phyloP scores from a whole-genome alignment of 2,888 invertebrate genomes.

The Encarsia formosa region DNA sequence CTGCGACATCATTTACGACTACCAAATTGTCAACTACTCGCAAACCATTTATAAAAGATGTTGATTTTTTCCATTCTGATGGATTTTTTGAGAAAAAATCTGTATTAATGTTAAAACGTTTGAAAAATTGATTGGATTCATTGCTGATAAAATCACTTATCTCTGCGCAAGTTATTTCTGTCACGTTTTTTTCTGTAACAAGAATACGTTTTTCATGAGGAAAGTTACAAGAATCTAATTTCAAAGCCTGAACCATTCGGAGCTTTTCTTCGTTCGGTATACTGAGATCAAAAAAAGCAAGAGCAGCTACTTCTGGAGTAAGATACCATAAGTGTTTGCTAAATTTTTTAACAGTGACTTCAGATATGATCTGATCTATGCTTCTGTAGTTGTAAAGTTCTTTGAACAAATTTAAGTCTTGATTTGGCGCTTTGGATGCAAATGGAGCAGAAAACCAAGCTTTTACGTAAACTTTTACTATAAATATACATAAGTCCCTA shows the following conservation, averaged over 20 bases:
- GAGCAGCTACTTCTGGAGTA: background rate
- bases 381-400: background rate
- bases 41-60: no score
- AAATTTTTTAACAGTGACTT: background rate
- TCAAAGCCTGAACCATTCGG: background rate
- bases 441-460: constrained; percentile 10
- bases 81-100: no score
- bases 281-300: constrained; percentile 1
- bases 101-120: background rate
- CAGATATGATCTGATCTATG: constrained; percentile 1
- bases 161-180: background rate
- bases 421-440: constrained; percentile 4
- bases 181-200: background rate
- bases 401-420: constrained; percentile 3
- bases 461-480: constrained; percentile 6
- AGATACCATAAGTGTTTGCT: constrained; percentile 7
- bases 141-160: background rate
- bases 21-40: no score
- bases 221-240: background rate
- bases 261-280: background rate
- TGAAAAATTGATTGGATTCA: background rate
- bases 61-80: no score
- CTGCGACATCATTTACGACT: no score
- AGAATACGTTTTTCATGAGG: background rate
- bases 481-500: constrained; percentile 11